Evolutionary conservation across 2,113 vertebrate genomes (phyloP).

Genomic region (Syngnathoides biaculeatus): DNA sequence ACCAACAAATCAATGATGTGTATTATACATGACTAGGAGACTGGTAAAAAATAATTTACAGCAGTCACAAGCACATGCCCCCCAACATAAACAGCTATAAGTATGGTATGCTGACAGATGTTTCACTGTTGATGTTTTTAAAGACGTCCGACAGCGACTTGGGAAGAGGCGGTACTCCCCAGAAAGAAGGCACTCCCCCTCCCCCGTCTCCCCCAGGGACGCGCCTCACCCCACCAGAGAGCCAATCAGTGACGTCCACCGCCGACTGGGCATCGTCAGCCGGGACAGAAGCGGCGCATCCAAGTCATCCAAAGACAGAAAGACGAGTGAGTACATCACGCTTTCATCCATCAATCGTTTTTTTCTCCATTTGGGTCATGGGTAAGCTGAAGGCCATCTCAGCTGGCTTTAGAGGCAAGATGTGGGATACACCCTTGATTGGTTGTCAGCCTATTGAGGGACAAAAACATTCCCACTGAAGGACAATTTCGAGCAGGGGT

Average conservation of each 20-base stretch:
- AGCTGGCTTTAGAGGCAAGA: background rate
- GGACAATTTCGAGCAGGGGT: too few species aligned
- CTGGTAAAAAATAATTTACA: too few species aligned
- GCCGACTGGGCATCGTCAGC: constrained; percentile 84
- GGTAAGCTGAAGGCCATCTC: too few species aligned
- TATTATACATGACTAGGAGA: too few species aligned
- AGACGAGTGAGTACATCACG: constrained; percentile 72
- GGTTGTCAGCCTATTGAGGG: too few species aligned
- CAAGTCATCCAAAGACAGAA: constrained; percentile 82
- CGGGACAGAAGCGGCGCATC: constrained; percentile 76
- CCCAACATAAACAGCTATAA: too few species aligned
- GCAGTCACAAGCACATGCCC: too few species aligned
- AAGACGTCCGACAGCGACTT: constrained; percentile 89
- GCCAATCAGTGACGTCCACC: constrained; percentile 86
- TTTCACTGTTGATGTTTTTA: background rate
- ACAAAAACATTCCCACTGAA: too few species aligned
- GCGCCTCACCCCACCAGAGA: constrained; percentile 75
- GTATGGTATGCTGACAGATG: background rate
- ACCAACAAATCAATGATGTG: too few species aligned
- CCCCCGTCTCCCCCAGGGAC: constrained; percentile 56
- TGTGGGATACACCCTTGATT: background rate
- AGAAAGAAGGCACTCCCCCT: constrained; percentile 69
- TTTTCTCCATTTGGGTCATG: background rate
- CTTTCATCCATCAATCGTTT: background rate
- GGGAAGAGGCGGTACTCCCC: constrained; percentile 90